Conservation (phyloP, 2,797 vertebrate genomes). For the Anisognathus igniventris region DNA sequence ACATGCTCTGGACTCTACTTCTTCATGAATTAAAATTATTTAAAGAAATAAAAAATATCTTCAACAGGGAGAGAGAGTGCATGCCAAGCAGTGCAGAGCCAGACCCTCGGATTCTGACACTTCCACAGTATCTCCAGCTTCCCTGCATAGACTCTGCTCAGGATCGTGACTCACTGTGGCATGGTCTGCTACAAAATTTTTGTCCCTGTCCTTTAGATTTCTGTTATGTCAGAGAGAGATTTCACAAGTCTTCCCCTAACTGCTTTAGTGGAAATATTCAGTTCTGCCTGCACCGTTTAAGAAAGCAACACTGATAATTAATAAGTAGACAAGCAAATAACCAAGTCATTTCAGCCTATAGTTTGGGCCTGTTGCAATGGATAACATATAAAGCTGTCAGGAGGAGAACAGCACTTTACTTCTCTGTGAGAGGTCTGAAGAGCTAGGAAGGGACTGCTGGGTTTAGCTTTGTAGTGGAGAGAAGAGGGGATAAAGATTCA, state of each 20-base stretch:
- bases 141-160: not conserved
- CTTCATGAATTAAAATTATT: not conserved
- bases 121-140: not conserved
- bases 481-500: not conserved
- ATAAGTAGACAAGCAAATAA: not conserved
- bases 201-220: not conserved
- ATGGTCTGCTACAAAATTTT: not conserved
- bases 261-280: not conserved
- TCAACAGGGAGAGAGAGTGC: rapidly evolving
- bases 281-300: not conserved
- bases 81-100: not conserved
- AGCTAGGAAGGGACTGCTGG: not conserved
- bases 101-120: not conserved
- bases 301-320: not conserved
- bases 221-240: not conserved
- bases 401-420: not conserved
- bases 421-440: not conserved
- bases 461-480: not conserved
- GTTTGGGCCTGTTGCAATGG: not conserved
- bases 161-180: rapidly evolving
- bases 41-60: not conserved
- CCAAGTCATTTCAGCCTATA: not conserved
- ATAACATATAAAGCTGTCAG: not conserved
- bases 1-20: rapidly evolving
- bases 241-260: not conserved